Conservation (phyloP, 2,888 invertebrate species). For the Trisateles emortualis region DNA sequence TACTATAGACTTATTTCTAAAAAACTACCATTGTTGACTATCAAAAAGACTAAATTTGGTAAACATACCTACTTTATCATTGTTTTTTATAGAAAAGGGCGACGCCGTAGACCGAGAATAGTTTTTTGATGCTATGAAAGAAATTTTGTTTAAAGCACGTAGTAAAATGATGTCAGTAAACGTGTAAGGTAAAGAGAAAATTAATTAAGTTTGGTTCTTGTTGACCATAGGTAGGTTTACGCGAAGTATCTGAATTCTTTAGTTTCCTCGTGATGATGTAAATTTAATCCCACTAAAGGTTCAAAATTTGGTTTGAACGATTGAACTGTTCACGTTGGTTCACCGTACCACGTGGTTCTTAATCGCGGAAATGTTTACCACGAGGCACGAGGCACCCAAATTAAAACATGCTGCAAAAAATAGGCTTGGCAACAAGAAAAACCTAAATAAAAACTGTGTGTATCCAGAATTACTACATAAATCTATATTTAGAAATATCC, state of each 20-base stretch:
- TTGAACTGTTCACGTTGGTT: no score
- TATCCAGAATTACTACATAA: conserved; percentile 27
- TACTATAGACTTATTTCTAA: background rate
- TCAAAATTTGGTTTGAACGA: no score
- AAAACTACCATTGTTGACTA: background rate
- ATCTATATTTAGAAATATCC: conserved; percentile 46
- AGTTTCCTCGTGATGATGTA: no score
- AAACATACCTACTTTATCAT: background rate
- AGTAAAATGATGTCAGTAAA: background rate
- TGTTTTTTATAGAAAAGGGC: background rate
- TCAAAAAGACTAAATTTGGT: background rate
- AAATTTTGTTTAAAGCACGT: background rate
- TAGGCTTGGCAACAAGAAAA: background rate
- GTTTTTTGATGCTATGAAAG: background rate
- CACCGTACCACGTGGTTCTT: conserved; percentile 4
- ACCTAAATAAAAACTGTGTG: conserved; percentile 1
- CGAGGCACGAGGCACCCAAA: no score
- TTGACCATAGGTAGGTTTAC: background rate
- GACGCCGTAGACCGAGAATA: background rate
- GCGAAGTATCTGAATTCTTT: background rate
- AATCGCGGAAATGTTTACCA: no score
- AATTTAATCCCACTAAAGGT: no score
- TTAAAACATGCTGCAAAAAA: conserved; percentile 12
- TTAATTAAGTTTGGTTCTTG: background rate
- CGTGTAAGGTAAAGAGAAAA: background rate